phyloP scores from a whole-genome alignment of 2,888 invertebrate genomes.

The Brachypterus glaber region DNA sequence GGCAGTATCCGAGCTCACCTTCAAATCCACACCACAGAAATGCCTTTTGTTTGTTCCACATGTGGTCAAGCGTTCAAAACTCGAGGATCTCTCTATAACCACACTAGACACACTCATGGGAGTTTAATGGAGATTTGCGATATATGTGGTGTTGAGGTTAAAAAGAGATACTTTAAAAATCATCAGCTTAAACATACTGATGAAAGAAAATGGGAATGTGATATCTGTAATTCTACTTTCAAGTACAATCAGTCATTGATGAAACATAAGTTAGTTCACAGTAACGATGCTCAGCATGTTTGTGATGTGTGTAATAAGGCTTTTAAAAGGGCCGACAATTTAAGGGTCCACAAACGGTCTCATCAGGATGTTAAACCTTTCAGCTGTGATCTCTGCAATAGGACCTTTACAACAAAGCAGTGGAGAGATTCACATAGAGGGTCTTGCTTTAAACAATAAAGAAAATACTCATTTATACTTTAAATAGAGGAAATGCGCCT shows the following conservation, averaged over 20 bases:
- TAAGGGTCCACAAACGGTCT: slow-evolving; percentile 23
- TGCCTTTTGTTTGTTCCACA: no score
- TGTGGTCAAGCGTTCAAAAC: not conserved
- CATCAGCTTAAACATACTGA: no score
- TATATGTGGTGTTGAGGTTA: not conserved
- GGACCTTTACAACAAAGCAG: slow-evolving; percentile 33
- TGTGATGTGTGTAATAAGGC: slow-evolving; percentile 43
- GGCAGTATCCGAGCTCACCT: no score
- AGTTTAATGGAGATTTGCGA: not conserved
- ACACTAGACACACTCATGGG: not conserved
- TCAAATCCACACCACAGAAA: no score
- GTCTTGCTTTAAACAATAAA: no score
- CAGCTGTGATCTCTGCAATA: slow-evolving; percentile 32
- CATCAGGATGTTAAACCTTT: slow-evolving; percentile 27
- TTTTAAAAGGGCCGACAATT: slow-evolving; percentile 30
- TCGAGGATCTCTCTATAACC: not conserved
- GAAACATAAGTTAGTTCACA: slow-evolving; percentile 32
- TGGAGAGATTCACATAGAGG: slow-evolving; percentile 39
- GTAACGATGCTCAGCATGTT: slow-evolving; percentile 39
- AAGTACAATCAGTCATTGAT: slow-evolving; percentile 21
- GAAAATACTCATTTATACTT: no score
- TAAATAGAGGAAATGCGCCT: no score
- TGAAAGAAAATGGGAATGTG: no score
- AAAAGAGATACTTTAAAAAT: no score
- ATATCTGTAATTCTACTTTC: slow-evolving; percentile 22